Evolutionary conservation across 2,888 invertebrate species (phyloP).

Genomic region (Trachelus iudaicus): DNA sequence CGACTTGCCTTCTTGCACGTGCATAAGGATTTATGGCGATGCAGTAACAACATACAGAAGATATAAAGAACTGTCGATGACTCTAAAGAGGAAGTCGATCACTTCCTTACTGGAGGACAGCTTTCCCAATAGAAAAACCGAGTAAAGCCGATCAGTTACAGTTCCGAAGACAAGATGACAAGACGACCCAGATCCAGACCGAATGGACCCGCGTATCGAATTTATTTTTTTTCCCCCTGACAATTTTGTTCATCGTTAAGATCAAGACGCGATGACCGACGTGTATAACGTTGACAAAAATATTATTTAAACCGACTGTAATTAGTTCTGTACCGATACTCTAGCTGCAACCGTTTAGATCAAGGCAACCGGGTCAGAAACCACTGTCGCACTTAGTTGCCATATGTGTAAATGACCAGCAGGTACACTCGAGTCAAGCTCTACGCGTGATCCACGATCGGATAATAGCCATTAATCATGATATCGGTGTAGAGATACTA

Average conservation of each 20-base stretch:
- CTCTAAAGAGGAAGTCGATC: constrained; percentile 11
- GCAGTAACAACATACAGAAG: not conserved
- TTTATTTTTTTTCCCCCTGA: not conserved
- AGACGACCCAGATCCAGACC: not conserved
- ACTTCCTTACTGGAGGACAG: constrained; percentile 25
- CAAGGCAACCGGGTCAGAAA: constrained; percentile 61
- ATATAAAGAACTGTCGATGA: not conserved
- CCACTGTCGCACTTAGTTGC: constrained; percentile 18
- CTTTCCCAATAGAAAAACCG: constrained; percentile 33
- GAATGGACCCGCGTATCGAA: not conserved
- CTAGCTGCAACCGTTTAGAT: constrained; percentile 40
- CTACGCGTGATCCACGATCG: not conserved
- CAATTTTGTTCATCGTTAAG: not conserved
- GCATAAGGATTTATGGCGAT: not conserved
- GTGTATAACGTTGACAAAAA: not conserved
- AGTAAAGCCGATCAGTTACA: constrained; percentile 22
- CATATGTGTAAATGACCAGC: not conserved
- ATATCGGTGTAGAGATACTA: constrained; percentile 20
- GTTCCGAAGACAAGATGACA: constrained; percentile 15
- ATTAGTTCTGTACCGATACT: not conserved
- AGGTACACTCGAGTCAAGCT: not conserved
- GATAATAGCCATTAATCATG: constrained; percentile 38
- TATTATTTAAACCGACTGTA: not conserved
- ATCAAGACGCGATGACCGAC: not conserved
- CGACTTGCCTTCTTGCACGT: not conserved